phyloP scores from a whole-genome alignment of 2,797 vertebrate genomes.

The Muraenolepis orangiensis region DNA sequence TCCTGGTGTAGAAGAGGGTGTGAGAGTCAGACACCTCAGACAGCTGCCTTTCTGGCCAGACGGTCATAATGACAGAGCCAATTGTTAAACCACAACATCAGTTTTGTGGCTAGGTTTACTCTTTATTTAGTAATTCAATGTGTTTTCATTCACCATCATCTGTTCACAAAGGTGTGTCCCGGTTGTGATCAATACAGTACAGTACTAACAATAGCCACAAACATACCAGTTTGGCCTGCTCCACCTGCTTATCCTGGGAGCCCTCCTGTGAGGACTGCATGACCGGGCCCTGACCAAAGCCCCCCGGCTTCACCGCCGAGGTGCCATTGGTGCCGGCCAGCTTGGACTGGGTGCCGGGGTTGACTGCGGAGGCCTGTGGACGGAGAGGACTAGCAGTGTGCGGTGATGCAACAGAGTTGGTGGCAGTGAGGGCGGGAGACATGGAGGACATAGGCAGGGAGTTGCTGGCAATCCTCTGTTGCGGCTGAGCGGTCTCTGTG shows the following conservation, averaged over 20 bases:
- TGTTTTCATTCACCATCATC: background rate
- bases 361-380: constrained; percentile 68
- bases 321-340: constrained; percentile 77
- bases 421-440: constrained; percentile 66
- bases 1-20: constrained; percentile 70
- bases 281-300: constrained; percentile 67
- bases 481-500: constrained; percentile 72
- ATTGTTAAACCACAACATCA: background rate
- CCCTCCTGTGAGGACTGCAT: constrained; percentile 75
- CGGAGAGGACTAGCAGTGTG: constrained; percentile 73
- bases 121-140: background rate
- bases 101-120: background rate
- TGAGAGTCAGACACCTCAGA: background rate
- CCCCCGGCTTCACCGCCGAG: constrained; percentile 74
- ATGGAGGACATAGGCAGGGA: constrained; percentile 71
- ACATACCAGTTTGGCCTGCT: constrained; percentile 87
- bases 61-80: background rate
- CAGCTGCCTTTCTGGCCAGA: background rate
- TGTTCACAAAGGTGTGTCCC: background rate
- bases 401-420: constrained; percentile 60
- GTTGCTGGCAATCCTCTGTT: constrained; percentile 79
- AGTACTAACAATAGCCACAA: background rate
- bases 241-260: constrained; percentile 85
- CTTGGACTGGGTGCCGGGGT: constrained; percentile 80
- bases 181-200: background rate